phyloP scores from a whole-genome alignment of 2,888 invertebrate species.

The Drosophila neonasuta region DNA sequence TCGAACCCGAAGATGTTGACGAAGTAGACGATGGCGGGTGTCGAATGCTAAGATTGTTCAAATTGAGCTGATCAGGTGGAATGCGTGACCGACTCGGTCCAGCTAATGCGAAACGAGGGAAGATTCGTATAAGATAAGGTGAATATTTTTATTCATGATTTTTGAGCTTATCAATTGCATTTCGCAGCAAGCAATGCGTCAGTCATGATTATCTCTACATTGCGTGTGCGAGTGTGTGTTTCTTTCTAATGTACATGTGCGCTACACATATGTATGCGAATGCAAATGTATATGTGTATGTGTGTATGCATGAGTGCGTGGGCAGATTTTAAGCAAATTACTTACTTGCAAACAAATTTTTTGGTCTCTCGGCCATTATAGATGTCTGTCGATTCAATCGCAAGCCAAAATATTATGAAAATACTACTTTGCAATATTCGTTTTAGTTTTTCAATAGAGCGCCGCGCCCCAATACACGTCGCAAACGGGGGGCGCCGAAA shows the following conservation, averaged over 20 bases:
- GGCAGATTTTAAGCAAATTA: slow-evolving; percentile 46
- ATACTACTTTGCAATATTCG: slow-evolving; percentile 35
- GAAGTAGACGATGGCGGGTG: slow-evolving; percentile 79
- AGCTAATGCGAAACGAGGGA: slow-evolving; percentile 27
- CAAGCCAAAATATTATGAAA: slow-evolving; percentile 30
- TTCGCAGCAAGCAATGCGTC: slow-evolving; percentile 55
- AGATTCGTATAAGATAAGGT: slow-evolving; percentile 29
- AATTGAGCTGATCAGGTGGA: slow-evolving; percentile 80
- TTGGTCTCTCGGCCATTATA: slow-evolving; percentile 81
- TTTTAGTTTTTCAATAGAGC: slow-evolving; percentile 60
- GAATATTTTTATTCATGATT: slow-evolving; percentile 28
- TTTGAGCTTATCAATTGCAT: slow-evolving; percentile 58
- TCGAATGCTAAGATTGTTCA: slow-evolving; percentile 77
- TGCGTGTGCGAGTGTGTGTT: slow-evolving; percentile 21
- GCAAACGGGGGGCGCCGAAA: slow-evolving; percentile 55
- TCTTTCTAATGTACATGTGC: slow-evolving; percentile 18
- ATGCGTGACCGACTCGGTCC: slow-evolving; percentile 76
- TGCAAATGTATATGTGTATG: slow-evolving; percentile 11
- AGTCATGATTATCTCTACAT: slow-evolving; percentile 27
- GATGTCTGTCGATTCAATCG: slow-evolving; percentile 14
- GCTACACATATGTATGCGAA: slow-evolving; percentile 4
- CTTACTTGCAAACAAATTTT: slow-evolving; percentile 80
- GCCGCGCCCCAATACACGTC: slow-evolving; percentile 74
- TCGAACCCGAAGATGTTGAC: slow-evolving; percentile 79
- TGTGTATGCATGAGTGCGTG: slow-evolving; percentile 51